These are phyloP conservation scores for Etheostoma perlongum DNA, from an alignment of 2,797 vertebrate genomes.

Conservation along the genomic window DNA sequence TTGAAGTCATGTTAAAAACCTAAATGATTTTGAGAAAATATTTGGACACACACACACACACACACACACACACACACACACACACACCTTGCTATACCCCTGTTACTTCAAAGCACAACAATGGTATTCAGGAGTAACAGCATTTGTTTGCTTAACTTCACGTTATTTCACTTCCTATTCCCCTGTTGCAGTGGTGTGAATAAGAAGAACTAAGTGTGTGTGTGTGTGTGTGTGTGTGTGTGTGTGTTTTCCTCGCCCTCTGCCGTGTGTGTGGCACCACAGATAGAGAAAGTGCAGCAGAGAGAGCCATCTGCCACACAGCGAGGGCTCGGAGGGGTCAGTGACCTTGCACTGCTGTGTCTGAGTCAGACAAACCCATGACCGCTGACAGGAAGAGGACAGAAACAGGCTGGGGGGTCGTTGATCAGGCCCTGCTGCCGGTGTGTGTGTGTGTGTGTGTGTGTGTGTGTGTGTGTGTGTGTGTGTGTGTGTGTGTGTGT, in stretches of 20 bases:
- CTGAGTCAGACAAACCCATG: constrained; percentile 64
- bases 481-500: too few species aligned
- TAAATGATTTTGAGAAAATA: too few species aligned
- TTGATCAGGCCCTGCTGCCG: background rate
- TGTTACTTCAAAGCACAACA: too few species aligned
- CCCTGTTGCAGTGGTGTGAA: background rate
- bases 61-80: too few species aligned
- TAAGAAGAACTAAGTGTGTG: constrained; percentile 50
- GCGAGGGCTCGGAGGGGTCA: constrained; percentile 42
- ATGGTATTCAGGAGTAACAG: background rate
- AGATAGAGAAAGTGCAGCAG: constrained; percentile 24
- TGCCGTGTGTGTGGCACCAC: background rate
- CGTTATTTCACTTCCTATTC: constrained; percentile 68
- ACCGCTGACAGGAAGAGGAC: constrained; percentile 35
- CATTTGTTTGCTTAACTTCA: constrained; percentile 30
- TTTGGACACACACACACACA: too few species aligned
- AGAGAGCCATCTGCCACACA: constrained; percentile 53
- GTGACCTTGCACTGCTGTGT: constrained; percentile 64
- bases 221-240: background rate
- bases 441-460: too few species aligned
- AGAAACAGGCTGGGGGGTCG: background rate
- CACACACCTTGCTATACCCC: too few species aligned
- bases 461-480: too few species aligned
- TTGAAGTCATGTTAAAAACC: too few species aligned
- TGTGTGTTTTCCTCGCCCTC: background rate